phyloP scores from a whole-genome alignment of 2,797 vertebrate species.

The Gymnodraco acuticeps region DNA sequence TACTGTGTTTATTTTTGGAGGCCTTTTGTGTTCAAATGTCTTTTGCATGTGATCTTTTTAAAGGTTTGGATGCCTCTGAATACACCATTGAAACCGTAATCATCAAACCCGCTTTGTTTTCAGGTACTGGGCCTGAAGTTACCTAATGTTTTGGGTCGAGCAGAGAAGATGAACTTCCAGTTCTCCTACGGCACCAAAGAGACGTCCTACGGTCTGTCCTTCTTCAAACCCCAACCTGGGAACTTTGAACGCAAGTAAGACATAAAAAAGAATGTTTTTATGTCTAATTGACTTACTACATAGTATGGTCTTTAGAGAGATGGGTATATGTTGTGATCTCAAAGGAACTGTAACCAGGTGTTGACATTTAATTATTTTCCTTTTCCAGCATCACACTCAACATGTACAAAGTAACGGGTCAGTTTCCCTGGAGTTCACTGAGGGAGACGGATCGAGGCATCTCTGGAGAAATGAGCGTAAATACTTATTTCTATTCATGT shows the following conservation, averaged over 20 bases:
- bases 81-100: background rate
- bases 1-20: background rate
- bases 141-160: constrained; percentile 94
- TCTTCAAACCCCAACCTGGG: constrained; percentile 96
- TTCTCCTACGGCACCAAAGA: constrained; percentile 99
- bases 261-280: no score
- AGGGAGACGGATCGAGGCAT: constrained; percentile 96
- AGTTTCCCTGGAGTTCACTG: constrained; percentile 98
- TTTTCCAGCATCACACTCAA: constrained; percentile 90
- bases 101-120: background rate
- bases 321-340: no score
- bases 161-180: constrained; percentile 96
- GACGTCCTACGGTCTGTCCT: constrained; percentile 95
- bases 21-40: background rate
- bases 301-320: no score
- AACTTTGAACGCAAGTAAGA: constrained; percentile 94
- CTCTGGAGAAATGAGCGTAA: constrained; percentile 93
- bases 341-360: no score
- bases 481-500: constrained; percentile 22
- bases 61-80: background rate
- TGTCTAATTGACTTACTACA: no score
- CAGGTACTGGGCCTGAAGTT: constrained; percentile 96
- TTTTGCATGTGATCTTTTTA: background rate
- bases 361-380: background rate
- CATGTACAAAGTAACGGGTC: constrained; percentile 96